Base-by-base conservation (phyloP, 1,140 invertebrate species). In the Geopemphigus sp. region DNA sequence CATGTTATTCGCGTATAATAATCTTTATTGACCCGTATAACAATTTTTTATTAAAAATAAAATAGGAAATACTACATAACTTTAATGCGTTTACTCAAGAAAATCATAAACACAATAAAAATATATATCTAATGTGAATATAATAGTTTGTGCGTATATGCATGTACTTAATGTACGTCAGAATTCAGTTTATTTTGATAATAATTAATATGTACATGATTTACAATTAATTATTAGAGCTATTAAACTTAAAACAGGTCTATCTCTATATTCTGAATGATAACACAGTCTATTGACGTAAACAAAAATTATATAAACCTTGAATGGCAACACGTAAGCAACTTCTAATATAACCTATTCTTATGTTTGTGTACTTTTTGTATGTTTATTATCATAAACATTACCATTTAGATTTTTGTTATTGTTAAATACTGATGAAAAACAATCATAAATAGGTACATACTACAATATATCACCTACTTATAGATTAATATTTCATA, bases 241-340 rank as follows among this genome's bases (percentile, higher is more conserved):
- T 50, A 47, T 61, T 17, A 39, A 63, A n/a, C n/a, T 61, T 47
- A 47, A 80, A 53, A n/a, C 24, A 6, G n/a, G 11, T n/a, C 22
- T n/a, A 80, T 64, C 12, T 53, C 8, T 66, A 80, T 26, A 32
- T 63, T 63, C 45, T 19, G n/a, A n/a, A 10, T 61, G 39, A 59
- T 76, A 74, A 47, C 57, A 50, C 50, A 19, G 11, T 29, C 26
- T 22, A 74, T 56, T 61, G n/a, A 57, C n/a, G 56, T 61, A 59
- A 59, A 74, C 80, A 56, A n/a, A 72, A 72, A 56, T 59, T 14
- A 19, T 59, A 54, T 29, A 54, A 72, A 59, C 66, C 53, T 73
- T 76, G 32, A 56, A 61, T 78, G 59, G 19, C 19, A 50, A 80
- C 24, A 70, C 47, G 32, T 76, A 47, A 14, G 17, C 54, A 81